Evolutionary conservation across 2,797 vertebrate species (phyloP), one percentile per base, ranked within the genome.

Genomic region (Sebastes diploproa): DNA sequence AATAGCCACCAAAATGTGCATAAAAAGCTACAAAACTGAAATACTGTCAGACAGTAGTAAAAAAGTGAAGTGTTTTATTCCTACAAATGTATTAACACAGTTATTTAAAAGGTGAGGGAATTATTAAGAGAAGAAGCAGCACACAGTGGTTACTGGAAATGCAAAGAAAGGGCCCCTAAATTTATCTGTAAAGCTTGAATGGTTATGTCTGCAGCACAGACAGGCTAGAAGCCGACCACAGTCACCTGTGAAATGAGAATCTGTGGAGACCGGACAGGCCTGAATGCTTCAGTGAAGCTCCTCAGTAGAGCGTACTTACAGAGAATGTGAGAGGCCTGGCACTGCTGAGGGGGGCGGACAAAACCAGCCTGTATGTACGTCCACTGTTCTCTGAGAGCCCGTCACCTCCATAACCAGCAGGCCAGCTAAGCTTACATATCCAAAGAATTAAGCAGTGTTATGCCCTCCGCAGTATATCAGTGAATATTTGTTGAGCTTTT

Each of bases 161-260:
- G 89, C 87, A 91, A 92, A 94, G 92, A 92, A 94, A 91, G 82
- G 81, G 77, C 79, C 80, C 81, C 88, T 86, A 86, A 86, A 92
- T 92, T 83, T 95, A 93, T 95, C 93, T 93, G 88, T 86, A 85
- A 92, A 90, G 94, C 90, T 81, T 82, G 90, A 91, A 92, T 85
- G 92, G 88, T 91, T 86, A 79, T 90, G 92, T 92, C 91, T 87
- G 92, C 89, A 68, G 91, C 91, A 86, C 87, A 90, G 94, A 91
- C 94, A 84, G 89, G 90, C 92, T 92, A 82, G 88, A 89, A 92
- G 93, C 89, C 85, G 90, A 92, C 94, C 92, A 95, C 94, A 95
- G 93, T 94, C 94, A 95, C 95, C 95, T 95, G 95, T 95, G 95
- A 95, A 95, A 95, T 95, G 94, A 95, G 93, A 95, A 95, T 94